Evolutionary conservation across 2,113 vertebrate species (phyloP), one percentile per base, ranked within the genome.

Genomic region (Passer montanus): DNA sequence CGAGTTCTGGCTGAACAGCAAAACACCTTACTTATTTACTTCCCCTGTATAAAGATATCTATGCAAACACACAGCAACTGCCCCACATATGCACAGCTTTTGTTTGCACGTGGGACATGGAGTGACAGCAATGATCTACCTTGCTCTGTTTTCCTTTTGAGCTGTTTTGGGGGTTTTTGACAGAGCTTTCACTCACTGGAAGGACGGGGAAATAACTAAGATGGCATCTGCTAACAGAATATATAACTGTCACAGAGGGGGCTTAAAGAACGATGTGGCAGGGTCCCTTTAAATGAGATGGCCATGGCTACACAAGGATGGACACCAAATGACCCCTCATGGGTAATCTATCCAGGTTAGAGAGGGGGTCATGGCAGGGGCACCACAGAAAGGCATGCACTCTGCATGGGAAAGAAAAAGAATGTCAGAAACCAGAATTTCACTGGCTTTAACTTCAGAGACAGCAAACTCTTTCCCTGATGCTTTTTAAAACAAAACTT

Each of bases 311-410:
- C 84, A 92, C 63, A 89, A 91, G 39, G 44, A 90, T 69, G 66
- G 75, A 94, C 91, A 85, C 79, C 62, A 94, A 96, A 87, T 77
- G 87, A 91, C 78, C 89, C 67, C 92, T 82, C 82, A 23, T 79
- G 84, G 49, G 81, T 89, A 94, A 95, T 95, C 95, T 74, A 72
- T 94, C 81, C 88, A 69, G 92, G 93, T 90, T 81, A 92, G 73
- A 87, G 82, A 70, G 19, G 52, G 94, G 87, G 92, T 92, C 74
- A 53, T 60, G 63, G 87, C 23, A 81, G 73, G 79, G 91, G 63
- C 93, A 67, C 37, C 21, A 52, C 11, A 66, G 53, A 86, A 80
- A 88, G 66, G 37, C 69, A 75, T 26, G 68, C 26, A 76, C 53
- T 75, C 41, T 66, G 53, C 74, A 78, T 56, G 60, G 82, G 69